phyloP scores from a whole-genome alignment of 2,888 invertebrate genomes.

The Epirrhoe alternata region DNA sequence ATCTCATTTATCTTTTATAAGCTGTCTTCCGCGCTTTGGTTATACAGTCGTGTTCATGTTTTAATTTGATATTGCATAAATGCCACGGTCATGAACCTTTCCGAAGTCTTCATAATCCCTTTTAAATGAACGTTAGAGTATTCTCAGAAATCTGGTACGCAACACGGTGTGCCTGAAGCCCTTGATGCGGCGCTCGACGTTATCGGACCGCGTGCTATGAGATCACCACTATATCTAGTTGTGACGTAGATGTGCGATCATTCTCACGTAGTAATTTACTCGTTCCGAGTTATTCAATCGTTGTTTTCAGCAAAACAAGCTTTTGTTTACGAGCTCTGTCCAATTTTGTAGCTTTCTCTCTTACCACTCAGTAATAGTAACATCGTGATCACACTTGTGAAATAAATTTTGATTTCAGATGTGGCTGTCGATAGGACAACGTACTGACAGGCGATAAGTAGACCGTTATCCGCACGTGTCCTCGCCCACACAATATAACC shows the following conservation, averaged over 20 bases:
- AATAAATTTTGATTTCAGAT: slow-evolving; percentile 51
- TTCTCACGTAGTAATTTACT: slow-evolving; percentile 51
- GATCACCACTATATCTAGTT: slow-evolving; percentile 80
- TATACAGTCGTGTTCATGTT: too few species aligned
- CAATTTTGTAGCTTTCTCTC: too few species aligned
- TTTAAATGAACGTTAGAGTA: slow-evolving; percentile 24
- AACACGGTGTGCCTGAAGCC: slow-evolving; percentile 46
- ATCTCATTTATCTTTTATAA: too few species aligned
- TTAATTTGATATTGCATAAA: neutral
- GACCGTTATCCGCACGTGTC: slow-evolving; percentile 74
- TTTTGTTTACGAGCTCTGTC: slow-evolving; percentile 26
- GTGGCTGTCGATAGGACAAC: slow-evolving; percentile 42
- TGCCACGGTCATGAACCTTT: neutral
- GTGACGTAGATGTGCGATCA: slow-evolving; percentile 65
- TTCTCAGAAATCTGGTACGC: slow-evolving; percentile 36
- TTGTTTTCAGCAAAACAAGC: neutral
- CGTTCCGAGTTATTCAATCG: slow-evolving; percentile 32
- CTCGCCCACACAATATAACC: slow-evolving; percentile 63
- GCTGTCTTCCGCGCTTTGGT: too few species aligned
- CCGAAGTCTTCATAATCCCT: slow-evolving; percentile 18
- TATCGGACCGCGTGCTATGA: slow-evolving; percentile 69
- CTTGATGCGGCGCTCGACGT: slow-evolving; percentile 54
- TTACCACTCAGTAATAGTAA: too few species aligned
- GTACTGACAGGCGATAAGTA: slow-evolving; percentile 59
- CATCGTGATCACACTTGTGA: slow-evolving; percentile 41